phyloP scores from a whole-genome alignment of 2,797 vertebrate genomes.

The Enteromius radiatus region DNA sequence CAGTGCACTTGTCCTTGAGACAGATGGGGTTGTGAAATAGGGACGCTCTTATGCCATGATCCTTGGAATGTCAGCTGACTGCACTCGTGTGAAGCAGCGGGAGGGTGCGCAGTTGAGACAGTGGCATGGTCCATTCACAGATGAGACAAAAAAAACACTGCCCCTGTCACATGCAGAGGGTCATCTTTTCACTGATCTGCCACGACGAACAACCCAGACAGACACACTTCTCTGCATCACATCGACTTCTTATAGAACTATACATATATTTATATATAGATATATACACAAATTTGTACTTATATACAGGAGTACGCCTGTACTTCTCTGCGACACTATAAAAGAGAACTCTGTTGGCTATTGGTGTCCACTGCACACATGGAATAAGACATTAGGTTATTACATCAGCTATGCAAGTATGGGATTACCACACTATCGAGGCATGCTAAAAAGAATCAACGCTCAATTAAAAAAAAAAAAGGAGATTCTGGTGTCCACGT shows the following conservation, averaged over 20 bases:
- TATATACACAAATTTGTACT: constrained; percentile 29
- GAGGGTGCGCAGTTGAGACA: constrained; percentile 39
- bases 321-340: constrained; percentile 40
- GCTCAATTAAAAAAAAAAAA: constrained; percentile 15
- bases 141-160: constrained; percentile 49
- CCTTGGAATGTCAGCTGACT: constrained; percentile 72
- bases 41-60: constrained; percentile 59
- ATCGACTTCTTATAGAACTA: constrained; percentile 52
- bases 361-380: constrained; percentile 48
- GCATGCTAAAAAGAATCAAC: constrained; percentile 60
- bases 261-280: constrained; percentile 57
- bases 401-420: constrained; percentile 51
- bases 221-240: constrained; percentile 59
- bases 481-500: constrained; percentile 31
- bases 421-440: constrained; percentile 51
- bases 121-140: constrained; percentile 47
- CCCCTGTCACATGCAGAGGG: constrained; percentile 50
- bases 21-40: constrained; percentile 59
- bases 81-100: constrained; percentile 39
- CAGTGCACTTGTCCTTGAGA: constrained; percentile 54
- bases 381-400: constrained; percentile 50
- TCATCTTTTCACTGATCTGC: constrained; percentile 50
- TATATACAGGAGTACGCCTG: constrained; percentile 53
- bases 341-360: constrained; percentile 50
- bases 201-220: constrained; percentile 55